phyloP scores from a whole-genome alignment of 2,888 invertebrate genomes.

The Amorpha juglandis region DNA sequence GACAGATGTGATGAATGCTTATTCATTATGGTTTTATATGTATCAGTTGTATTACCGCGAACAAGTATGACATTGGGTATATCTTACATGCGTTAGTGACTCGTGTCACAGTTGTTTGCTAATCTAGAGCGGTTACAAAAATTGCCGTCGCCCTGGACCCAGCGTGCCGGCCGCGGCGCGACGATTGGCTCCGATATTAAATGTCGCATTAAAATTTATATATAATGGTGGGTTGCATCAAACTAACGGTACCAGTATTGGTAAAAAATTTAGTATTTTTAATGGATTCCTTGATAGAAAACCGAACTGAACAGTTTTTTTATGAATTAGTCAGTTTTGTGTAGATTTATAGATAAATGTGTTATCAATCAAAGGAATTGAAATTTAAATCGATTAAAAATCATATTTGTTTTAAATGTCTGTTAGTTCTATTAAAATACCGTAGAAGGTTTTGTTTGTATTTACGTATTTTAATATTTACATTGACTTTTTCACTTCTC shows the following conservation, averaged over 20 bases:
- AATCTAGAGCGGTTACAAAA: slow-evolving; percentile 55
- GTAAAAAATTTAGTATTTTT: no score
- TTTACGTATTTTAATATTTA: no score
- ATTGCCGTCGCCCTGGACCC: slow-evolving; percentile 43
- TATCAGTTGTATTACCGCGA: not conserved
- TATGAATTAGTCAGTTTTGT: no score
- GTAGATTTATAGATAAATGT: no score
- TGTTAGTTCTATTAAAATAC: no score
- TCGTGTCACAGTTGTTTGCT: slow-evolving; percentile 39
- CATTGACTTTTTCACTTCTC: not conserved
- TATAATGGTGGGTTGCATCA: not conserved
- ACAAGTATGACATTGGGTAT: slow-evolving; percentile 15
- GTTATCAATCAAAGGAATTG: no score
- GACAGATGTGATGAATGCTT: slow-evolving; percentile 13
- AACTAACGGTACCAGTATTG: not conserved
- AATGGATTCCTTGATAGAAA: no score
- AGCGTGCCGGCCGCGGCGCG: slow-evolving; percentile 26
- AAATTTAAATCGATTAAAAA: no score
- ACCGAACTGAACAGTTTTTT: no score
- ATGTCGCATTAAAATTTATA: slow-evolving; percentile 39
- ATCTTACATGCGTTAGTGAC: slow-evolving; percentile 30
- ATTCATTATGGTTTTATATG: not conserved
- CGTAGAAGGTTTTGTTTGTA: no score
- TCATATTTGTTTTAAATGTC: no score
- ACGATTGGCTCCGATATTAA: slow-evolving; percentile 41